phyloP scores from a whole-genome alignment of 2,113 vertebrate species.

The Puntigrus tetrazona region DNA sequence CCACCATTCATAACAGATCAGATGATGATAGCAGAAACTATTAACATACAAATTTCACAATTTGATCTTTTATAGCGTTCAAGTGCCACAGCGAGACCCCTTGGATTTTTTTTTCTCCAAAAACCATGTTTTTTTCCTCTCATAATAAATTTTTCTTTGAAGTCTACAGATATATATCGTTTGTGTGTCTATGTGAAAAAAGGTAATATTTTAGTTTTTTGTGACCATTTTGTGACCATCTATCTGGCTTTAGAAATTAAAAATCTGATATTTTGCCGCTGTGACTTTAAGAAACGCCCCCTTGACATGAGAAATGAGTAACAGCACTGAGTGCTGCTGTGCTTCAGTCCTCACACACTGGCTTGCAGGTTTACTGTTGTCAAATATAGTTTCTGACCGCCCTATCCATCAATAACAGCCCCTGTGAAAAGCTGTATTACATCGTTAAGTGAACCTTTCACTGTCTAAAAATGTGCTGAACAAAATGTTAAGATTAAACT shows the following conservation, averaged over 20 bases:
- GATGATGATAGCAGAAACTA: constrained; percentile 28
- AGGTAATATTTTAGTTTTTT: not conserved
- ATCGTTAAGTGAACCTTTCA: constrained; percentile 25
- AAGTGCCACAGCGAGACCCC: not conserved
- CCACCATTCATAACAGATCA: constrained; percentile 33
- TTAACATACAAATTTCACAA: constrained; percentile 14
- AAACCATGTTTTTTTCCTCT: not conserved
- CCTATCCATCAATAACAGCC: constrained; percentile 16
- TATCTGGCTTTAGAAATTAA: not conserved
- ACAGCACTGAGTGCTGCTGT: not conserved
- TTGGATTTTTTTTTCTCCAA: not conserved
- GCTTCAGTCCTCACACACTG: not conserved
- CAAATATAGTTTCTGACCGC: constrained; percentile 13
- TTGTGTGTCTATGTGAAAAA: not conserved
- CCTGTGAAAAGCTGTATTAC: not conserved
- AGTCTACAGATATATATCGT: not conserved
- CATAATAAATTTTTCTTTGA: not conserved
- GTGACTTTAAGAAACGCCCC: not conserved
- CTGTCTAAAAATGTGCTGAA: not conserved
- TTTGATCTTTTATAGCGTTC: not conserved
- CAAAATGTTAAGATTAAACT: not conserved
- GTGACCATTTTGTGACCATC: not conserved
- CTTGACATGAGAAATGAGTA: not conserved
- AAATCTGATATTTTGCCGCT: not conserved
- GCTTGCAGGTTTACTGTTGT: not conserved